Conservation (phyloP, 2,797 vertebrate species). For the Ceyx erithaca region DNA sequence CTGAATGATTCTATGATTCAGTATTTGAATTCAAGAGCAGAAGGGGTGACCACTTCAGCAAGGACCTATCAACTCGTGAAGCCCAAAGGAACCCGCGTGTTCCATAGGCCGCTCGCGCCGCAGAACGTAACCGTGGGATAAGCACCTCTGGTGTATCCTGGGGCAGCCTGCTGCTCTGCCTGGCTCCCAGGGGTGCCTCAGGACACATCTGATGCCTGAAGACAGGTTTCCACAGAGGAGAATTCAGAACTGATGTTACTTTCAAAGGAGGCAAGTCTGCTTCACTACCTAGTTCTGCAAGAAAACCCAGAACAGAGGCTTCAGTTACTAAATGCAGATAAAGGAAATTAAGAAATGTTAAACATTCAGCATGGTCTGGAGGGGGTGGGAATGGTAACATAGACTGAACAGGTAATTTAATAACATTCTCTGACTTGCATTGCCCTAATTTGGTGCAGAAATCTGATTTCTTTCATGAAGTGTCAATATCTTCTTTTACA, state of each 20-base stretch:
- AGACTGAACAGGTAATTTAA: neutral
- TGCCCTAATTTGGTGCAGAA: neutral
- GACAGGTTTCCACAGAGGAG: conserved; percentile 94
- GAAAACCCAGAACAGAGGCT: neutral
- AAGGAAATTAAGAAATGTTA: neutral
- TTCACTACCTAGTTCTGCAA: conserved; percentile 84
- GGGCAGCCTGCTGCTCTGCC: neutral
- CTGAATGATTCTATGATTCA: too few relatives aligned
- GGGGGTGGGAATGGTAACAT: neutral
- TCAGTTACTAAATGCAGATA: neutral
- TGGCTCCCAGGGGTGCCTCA: conserved; percentile 51
- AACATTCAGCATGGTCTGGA: neutral
- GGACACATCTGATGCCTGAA: conserved; percentile 89
- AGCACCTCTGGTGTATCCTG: conserved; percentile 75
- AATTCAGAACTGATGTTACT: conserved; percentile 88
- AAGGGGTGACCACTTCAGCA: neutral
- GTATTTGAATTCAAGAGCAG: neutral
- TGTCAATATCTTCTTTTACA: neutral
- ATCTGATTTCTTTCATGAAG: neutral
- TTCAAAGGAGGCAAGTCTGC: conserved; percentile 86
- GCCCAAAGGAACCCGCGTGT: neutral
- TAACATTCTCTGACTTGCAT: neutral
- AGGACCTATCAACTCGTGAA: neutral
- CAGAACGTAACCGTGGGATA: neutral
- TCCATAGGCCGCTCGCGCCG: neutral